These are phyloP conservation scores for Caenorhabditis sp. DNA, from an alignment of 2,888 invertebrate genomes.

Conservation along the genomic window DNA sequence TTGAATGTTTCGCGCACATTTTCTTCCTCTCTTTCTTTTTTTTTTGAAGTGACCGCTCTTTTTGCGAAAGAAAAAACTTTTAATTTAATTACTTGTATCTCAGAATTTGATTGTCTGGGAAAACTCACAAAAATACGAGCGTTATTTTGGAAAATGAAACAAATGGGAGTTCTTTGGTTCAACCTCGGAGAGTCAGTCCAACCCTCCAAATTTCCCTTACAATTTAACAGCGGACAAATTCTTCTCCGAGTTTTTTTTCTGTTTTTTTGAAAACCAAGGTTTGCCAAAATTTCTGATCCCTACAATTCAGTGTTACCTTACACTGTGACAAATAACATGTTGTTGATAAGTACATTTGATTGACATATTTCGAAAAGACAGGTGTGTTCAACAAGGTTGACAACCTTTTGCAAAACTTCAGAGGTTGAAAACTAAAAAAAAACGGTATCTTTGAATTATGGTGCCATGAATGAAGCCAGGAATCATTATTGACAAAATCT, in stretches of 20 bases:
- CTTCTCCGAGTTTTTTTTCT: too few species aligned
- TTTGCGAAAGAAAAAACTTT: background rate
- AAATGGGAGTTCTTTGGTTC: background rate
- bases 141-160: conserved; percentile 6
- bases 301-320: too few species aligned
- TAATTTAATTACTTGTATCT: conserved; percentile 30
- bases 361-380: background rate
- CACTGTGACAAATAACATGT: too few species aligned
- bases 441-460: too few species aligned
- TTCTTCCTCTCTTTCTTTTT: background rate
- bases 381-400: background rate
- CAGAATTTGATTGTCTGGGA: conserved; percentile 24
- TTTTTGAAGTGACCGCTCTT: conserved; percentile 35
- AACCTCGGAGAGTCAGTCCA: too few species aligned
- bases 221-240: too few species aligned
- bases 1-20: conserved; percentile 27
- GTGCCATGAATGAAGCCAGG: too few species aligned
- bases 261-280: too few species aligned
- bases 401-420: too few species aligned
- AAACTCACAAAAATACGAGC: background rate
- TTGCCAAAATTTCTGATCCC: too few species aligned
- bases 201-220: too few species aligned
- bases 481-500: background rate
- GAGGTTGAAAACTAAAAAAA: too few species aligned
- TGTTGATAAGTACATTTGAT: background rate